Base-by-base conservation (phyloP, 64 coral and sea anemone species). In the Anthopleura sola region DNA sequence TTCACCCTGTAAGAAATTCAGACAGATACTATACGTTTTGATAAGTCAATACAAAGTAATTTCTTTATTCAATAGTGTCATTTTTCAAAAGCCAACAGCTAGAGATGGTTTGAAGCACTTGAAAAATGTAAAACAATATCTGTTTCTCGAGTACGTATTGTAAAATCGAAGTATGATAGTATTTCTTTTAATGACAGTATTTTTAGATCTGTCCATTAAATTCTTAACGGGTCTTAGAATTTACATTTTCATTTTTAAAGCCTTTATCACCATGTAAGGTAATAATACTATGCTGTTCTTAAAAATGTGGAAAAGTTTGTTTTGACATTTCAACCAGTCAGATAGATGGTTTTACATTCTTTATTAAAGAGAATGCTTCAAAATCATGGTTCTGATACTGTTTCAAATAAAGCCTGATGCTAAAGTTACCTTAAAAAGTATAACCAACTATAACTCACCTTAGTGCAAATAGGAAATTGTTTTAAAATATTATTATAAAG, bases 221-320 rank as follows among this genome's bases (percentile, higher is more conserved):
- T 60, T 60, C 57, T 60, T 60, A 60, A 60, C 57, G 57, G 57
- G 24, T 3, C 13, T 53, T 60, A 24, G 57, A 60, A 60, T 60
- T 60, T 60, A 60, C 19, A 24, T 60, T 60, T 60, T n/a, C 57
- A 14, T 69, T 69, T 69, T 71, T 71, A 71, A n/a, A n/a, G n/a
- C n/a, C 66, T 28, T 34, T 71, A 71, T 71, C 8, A 33, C 66
- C 66, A 71, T 71, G 26, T 71, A 71, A 71, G 66, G 66, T 71
- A 71, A 33, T 34, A 29, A 71, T 28, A 0, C n/a, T 71, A 71
- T 34, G 3, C 2, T 36, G 11, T 71, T 71, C 29, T 13, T 16
- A 12, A 34, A 33, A 71, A 71, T 71, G 28, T 71, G 66, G 15
- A 71, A 71, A 28, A 14, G 28, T 71, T 32, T 32, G 29, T 71